Evolutionary conservation across 2,113 vertebrate species (phyloP).

Genomic region (Merops nubicus): DNA sequence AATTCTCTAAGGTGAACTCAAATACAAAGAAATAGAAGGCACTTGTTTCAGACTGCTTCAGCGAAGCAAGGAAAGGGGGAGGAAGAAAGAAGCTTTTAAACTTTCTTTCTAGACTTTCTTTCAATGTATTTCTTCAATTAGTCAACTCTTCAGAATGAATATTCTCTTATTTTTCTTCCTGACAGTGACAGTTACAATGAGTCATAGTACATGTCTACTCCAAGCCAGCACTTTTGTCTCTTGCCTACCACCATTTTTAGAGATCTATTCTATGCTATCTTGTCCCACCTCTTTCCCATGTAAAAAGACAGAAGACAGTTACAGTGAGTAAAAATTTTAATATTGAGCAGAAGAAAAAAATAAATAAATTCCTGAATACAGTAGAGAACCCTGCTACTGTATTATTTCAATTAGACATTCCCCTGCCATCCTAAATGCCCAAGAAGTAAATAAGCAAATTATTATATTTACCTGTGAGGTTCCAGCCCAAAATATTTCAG

Average conservation of each 20-base stretch:
- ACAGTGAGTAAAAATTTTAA: background rate
- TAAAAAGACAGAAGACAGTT: background rate
- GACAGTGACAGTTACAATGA: background rate
- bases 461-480: background rate
- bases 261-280: background rate
- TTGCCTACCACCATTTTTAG: background rate
- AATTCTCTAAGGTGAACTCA: slow-evolving; percentile 2
- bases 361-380: background rate
- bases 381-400: background rate
- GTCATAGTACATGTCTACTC: background rate
- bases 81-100: background rate
- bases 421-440: background rate
- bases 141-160: background rate
- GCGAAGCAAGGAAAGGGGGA: background rate
- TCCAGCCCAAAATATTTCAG: background rate
- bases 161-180: background rate
- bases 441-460: background rate
- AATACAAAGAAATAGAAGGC: background rate
- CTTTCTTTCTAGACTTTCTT: background rate
- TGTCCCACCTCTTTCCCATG: background rate
- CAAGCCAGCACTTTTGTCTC: background rate
- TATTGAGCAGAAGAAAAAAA: background rate
- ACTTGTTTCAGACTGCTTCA: background rate
- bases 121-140: background rate
- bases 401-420: background rate